A percentile compares a stretch with the other conserved stretches of the same genome.
Conservation (phyloP, 2,113 vertebrate species). For the Murina feae region DNA sequence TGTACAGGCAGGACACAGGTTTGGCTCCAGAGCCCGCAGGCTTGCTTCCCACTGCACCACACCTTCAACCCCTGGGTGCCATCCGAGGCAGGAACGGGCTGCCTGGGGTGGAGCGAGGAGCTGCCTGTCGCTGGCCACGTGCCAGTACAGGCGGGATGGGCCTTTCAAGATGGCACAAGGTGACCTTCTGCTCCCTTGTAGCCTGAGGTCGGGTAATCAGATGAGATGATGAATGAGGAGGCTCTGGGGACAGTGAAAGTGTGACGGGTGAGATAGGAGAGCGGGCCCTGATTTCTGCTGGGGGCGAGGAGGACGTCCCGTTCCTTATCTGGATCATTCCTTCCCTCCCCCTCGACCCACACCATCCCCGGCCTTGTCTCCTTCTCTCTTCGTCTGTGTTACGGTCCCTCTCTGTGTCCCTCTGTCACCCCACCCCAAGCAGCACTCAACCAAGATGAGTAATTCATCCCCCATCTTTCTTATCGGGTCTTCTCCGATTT, state of each 20-base stretch:
- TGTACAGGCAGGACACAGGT: neutral
- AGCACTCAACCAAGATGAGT: neutral
- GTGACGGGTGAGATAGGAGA: fast-evolving
- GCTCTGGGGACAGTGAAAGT: neutral
- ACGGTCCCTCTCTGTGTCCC: too few relatives aligned
- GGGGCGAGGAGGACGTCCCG: too few relatives aligned
- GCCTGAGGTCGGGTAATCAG: neutral
- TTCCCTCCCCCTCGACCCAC: neutral
- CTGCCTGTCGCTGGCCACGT: fast-evolving
- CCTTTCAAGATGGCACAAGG: neutral
- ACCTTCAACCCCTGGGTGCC: neutral
- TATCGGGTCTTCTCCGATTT: slow-evolving; percentile 12
- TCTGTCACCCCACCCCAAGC: neutral
- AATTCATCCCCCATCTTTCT: neutral
- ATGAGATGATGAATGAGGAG: fast-evolving
- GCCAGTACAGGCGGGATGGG: neutral
- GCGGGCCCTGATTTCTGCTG: neutral
- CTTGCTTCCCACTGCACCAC: neutral
- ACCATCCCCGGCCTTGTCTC: too few relatives aligned
- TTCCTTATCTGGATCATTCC: fast-evolving
- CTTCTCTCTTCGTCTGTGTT: neutral
- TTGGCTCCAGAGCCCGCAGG: neutral
- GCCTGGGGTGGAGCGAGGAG: fast-evolving
- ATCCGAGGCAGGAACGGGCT: neutral
- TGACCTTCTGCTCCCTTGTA: neutral